A percentile compares a stretch with the other conserved stretches of the same genome.
These are phyloP conservation scores for Tor tambroides DNA, from an alignment of 2,113 vertebrate genomes.

Conservation along the genomic window DNA sequence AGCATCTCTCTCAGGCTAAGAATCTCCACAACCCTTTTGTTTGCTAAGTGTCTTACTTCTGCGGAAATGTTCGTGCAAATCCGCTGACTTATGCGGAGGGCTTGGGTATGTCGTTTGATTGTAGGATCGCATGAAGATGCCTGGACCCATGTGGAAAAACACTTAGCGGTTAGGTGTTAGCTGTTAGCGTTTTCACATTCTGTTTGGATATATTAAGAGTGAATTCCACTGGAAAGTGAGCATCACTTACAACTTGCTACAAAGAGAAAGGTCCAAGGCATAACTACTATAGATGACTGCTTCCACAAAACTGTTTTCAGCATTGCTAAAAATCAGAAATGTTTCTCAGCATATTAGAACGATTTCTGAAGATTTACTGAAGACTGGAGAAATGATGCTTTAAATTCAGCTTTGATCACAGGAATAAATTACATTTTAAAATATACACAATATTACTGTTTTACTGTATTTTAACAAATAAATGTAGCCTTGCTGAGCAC, in stretches of 20 bases:
- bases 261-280: neutral
- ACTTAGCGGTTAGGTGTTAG: neutral
- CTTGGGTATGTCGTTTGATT: neutral
- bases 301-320: too few relatives aligned
- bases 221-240: conserved; percentile 9
- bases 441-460: too few relatives aligned
- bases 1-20: neutral
- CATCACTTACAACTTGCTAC: neutral
- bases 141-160: conserved; percentile 23
- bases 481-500: too few relatives aligned
- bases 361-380: neutral
- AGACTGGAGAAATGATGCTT: neutral
- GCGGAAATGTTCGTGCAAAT: conserved; percentile 16
- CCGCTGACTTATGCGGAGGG: neutral
- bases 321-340: neutral
- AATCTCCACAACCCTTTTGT: conserved; percentile 13
- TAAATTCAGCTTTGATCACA: neutral
- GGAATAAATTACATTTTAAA: too few relatives aligned
- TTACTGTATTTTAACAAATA: too few relatives aligned
- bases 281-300: too few relatives aligned
- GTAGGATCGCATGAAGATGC: conserved; percentile 13
- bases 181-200: conserved; percentile 17
- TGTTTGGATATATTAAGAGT: conserved; percentile 1
- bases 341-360: too few relatives aligned
- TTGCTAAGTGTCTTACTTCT: conserved; percentile 15